phyloP scores from a whole-genome alignment of 2,113 vertebrate species.

The Podocnemis expansa region DNA sequence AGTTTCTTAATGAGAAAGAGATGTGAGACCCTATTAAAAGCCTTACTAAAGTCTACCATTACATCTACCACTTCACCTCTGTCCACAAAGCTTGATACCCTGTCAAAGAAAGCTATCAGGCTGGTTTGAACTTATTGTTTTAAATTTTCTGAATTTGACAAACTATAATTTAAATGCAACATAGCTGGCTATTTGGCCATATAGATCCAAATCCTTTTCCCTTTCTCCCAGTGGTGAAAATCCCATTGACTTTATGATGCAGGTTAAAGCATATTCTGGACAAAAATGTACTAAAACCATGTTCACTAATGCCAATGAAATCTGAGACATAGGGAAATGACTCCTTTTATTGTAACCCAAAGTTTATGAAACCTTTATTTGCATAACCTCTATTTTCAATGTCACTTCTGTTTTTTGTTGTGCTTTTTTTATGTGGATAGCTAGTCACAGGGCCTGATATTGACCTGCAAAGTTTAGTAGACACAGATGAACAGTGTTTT shows the following conservation, averaged over 20 bases:
- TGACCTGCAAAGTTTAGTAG: conserved; percentile 31
- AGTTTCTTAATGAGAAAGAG: too few species aligned
- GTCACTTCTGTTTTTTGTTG: not conserved
- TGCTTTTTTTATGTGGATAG: not conserved
- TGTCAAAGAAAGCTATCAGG: too few species aligned
- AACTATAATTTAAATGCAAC: not conserved
- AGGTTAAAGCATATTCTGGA: not conserved
- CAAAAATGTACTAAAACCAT: not conserved
- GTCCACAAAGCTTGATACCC: too few species aligned
- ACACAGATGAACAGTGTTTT: not conserved
- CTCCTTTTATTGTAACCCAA: not conserved
- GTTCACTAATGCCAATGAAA: rapidly evolving
- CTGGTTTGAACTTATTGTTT: too few species aligned
- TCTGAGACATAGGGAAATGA: not conserved
- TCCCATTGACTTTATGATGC: not conserved
- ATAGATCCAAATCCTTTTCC: not conserved
- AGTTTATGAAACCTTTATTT: not conserved
- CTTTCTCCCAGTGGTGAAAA: not conserved
- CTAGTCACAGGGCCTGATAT: not conserved
- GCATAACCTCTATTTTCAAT: not conserved
- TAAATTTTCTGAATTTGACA: not conserved
- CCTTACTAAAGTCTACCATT: too few species aligned
- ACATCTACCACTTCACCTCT: too few species aligned
- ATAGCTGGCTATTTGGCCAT: not conserved
- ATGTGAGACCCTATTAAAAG: too few species aligned